Percentiles rank a stretch among this genome's conserved stretches.
phyloP scores from a whole-genome alignment of 2,888 invertebrate species.

The Stenodera caucasica region DNA sequence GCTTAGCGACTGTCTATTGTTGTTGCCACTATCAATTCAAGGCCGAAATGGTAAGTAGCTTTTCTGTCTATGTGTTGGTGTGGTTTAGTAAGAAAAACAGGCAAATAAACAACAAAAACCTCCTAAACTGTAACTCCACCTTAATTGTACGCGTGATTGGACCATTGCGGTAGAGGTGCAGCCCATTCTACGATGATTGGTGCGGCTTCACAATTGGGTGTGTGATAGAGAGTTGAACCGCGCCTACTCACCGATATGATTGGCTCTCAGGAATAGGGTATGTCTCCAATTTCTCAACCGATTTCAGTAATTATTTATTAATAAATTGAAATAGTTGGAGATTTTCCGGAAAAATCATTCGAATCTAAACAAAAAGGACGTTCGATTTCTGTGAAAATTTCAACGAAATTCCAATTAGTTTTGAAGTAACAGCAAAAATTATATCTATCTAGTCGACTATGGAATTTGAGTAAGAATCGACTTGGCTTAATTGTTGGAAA shows the following conservation, averaged over 20 bases:
- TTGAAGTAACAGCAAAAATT: not conserved
- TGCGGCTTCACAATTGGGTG: no score
- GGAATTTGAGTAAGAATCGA: no score
- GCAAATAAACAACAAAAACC: conserved; percentile 10
- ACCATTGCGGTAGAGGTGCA: no score
- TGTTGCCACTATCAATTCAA: conserved; percentile 26
- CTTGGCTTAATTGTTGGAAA: not conserved
- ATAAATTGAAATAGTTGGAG: not conserved
- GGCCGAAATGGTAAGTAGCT: conserved; percentile 16
- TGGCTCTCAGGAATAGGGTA: conserved; percentile 2
- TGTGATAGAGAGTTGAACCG: no score
- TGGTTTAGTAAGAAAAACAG: conserved; percentile 13
- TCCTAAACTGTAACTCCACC: conserved; percentile 17
- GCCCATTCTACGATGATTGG: no score
- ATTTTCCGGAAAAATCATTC: not conserved
- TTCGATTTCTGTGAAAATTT: not conserved
- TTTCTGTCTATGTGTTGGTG: not conserved
- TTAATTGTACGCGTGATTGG: not conserved
- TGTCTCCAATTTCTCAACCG: conserved; percentile 4
- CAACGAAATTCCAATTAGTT: not conserved
- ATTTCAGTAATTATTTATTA: conserved; percentile 8
- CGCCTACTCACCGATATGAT: not conserved
- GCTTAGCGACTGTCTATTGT: conserved; percentile 20
- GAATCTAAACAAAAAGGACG: conserved; percentile 17
- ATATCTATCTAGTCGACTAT: not conserved